Percentiles rank a stretch among this genome's conserved stretches.
These are phyloP conservation scores for Indicator maculatus DNA, from an alignment of 2,113 vertebrate species.

Conservation along the genomic window DNA sequence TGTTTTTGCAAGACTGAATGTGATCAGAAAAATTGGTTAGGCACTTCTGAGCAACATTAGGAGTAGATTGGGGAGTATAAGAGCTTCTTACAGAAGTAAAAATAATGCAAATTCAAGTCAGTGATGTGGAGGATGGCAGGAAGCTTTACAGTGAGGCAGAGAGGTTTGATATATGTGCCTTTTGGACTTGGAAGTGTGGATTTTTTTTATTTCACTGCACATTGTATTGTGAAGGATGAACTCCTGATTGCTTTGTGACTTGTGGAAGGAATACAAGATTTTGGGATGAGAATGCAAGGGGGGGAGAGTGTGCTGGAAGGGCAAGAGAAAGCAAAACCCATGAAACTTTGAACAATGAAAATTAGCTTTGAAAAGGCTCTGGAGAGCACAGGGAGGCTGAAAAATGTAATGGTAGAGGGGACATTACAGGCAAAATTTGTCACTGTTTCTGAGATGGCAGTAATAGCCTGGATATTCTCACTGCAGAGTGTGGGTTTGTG, in stretches of 20 bases:
- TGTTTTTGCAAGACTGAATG: not conserved
- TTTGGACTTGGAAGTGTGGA: not conserved
- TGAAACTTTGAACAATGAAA: not conserved
- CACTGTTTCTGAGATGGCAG: not conserved
- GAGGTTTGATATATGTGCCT: not conserved
- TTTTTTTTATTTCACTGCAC: not conserved
- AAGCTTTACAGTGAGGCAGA: not conserved
- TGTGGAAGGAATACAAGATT: not conserved
- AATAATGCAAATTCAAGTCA: not conserved
- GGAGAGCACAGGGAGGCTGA: not conserved
- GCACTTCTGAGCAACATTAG: not conserved
- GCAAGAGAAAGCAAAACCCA: not conserved
- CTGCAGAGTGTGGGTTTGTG: not conserved
- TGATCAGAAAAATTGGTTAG: not conserved
- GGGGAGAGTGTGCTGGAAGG: not conserved
- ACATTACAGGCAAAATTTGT: not conserved
- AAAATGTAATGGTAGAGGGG: not conserved
- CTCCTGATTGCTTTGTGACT: not conserved
- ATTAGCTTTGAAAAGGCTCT: slow-evolving; percentile 16
- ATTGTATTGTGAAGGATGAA: not conserved
- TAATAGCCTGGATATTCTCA: not conserved
- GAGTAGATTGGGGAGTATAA: not conserved
- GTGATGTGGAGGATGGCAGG: not conserved
- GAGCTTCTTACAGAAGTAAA: not conserved
- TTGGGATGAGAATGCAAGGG: not conserved